Evolutionary conservation across 2,113 vertebrate species (phyloP), one percentile per base, ranked within the genome.

Genomic region (Neodontobutis hainanensis): DNA sequence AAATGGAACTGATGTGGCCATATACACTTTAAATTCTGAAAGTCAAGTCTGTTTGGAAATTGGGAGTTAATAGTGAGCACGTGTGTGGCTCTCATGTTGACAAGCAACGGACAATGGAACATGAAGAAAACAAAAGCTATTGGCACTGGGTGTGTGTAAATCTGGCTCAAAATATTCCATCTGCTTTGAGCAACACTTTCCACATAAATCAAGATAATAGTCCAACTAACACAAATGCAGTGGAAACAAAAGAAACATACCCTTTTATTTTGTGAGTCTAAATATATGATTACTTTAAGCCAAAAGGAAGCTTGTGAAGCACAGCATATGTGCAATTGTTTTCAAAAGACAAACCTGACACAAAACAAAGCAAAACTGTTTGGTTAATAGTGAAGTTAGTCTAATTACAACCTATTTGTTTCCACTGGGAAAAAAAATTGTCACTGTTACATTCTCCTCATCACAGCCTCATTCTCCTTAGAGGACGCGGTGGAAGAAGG

Each of bases 111-210:
- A 51, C 62, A 55, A 55, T 55, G 5, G 11, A 69, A 63, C 56
- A 55, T 42, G 19, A 45, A 19, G 19, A 43, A 53, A 44, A 65
- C n/a, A 62, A 66, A 7, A 45, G 50, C n/a, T 5, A 7, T 27
- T 74, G 77, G 73, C 69, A 52, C 27, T 14, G 5, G 19, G 60
- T 68, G 15, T 36, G 34, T 61, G 67, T 5, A 52, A 49, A 70
- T 60, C 61, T 66, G 51, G 43, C 51, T 42, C 9, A 44, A 66
- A 75, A 73, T 50, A 66, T 52, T 47, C 82, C 78, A 81, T 78
- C 68, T 69, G 64, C 58, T 71, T 77, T 43, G 16, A 63, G 43
- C 70, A 40, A 42, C 58, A 61, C 65, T 16, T 35, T 0, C 27
- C 52, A 74, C 45, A 71, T 62, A 40, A 70, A 71, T 43, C 15